Conservation (phyloP, 1,140 invertebrate species). For the Nymphalis io region DNA sequence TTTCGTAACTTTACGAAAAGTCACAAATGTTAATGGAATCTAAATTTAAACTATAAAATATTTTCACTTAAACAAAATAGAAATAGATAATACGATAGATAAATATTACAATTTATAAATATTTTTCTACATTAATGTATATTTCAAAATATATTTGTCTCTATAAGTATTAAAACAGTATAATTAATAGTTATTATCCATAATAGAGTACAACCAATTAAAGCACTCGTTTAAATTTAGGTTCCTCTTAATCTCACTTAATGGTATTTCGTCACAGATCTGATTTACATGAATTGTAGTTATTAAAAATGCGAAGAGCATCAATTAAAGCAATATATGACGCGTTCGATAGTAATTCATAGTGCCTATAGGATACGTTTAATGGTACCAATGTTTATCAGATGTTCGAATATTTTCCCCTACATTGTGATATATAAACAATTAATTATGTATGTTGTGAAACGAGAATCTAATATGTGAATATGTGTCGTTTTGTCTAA, state of each 20-base stretch:
- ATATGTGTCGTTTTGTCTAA: conserved; percentile 19
- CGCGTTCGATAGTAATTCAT: conserved; percentile 23
- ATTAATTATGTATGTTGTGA: conserved; percentile 34
- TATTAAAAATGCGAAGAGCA: conserved; percentile 26
- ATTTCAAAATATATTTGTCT: conserved; percentile 12
- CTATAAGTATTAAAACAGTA: conserved; percentile 7
- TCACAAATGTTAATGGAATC: conserved; percentile 8
- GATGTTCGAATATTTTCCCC: conserved; percentile 36
- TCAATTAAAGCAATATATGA: conserved; percentile 15
- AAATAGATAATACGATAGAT: conserved; percentile 18
- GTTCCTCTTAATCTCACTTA: conserved; percentile 18
- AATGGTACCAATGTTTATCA: conserved; percentile 33
- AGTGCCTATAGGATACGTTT: conserved; percentile 37
- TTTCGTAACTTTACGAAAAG: background rate
- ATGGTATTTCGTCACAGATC: conserved; percentile 17
- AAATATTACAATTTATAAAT: conserved; percentile 26
- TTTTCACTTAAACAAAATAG: conserved; percentile 16
- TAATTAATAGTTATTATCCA: background rate
- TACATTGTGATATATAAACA: conserved; percentile 37
- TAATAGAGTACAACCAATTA: conserved; percentile 13
- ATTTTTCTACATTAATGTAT: conserved; percentile 34
- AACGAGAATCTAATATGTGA: conserved; percentile 19
- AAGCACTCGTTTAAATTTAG: conserved; percentile 30
- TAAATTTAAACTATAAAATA: conserved; percentile 27
- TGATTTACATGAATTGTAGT: conserved; percentile 26